Evolutionary conservation across 2,888 invertebrate genomes (phyloP).

Genomic region (Cotesia congregata): DNA sequence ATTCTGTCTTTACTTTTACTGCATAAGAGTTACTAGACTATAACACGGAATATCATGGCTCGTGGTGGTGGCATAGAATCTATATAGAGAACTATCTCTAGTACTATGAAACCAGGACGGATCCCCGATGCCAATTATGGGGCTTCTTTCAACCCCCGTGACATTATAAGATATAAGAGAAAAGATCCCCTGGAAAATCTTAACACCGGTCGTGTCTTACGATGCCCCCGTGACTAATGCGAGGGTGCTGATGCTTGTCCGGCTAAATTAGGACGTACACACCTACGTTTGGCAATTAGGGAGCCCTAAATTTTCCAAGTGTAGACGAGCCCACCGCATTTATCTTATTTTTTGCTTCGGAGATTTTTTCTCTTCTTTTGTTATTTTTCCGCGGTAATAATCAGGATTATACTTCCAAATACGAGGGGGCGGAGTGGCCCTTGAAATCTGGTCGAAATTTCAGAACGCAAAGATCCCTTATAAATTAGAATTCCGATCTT

Average conservation of each 20-base stretch:
- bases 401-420: too few species aligned
- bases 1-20: constrained; percentile 20
- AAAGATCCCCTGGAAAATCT: constrained; percentile 28
- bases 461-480: too few species aligned
- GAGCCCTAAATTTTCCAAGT: constrained; percentile 31
- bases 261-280: constrained; percentile 46
- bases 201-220: constrained; percentile 35
- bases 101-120: constrained; percentile 36
- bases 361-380: background rate
- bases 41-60: background rate
- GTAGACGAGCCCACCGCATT: constrained; percentile 18
- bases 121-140: constrained; percentile 44
- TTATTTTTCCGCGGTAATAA: background rate
- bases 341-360: background rate
- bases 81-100: background rate
- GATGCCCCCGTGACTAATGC: constrained; percentile 8
- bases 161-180: constrained; percentile 14
- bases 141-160: constrained; percentile 44
- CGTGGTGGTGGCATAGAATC: background rate
- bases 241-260: constrained; percentile 21
- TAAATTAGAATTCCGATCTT: too few species aligned
- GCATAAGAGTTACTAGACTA: constrained; percentile 1
- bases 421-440: too few species aligned
- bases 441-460: too few species aligned
- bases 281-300: constrained; percentile 43